phyloP scores from a whole-genome alignment of 2,113 vertebrate species.

The Phrynocephalus versicolor region DNA sequence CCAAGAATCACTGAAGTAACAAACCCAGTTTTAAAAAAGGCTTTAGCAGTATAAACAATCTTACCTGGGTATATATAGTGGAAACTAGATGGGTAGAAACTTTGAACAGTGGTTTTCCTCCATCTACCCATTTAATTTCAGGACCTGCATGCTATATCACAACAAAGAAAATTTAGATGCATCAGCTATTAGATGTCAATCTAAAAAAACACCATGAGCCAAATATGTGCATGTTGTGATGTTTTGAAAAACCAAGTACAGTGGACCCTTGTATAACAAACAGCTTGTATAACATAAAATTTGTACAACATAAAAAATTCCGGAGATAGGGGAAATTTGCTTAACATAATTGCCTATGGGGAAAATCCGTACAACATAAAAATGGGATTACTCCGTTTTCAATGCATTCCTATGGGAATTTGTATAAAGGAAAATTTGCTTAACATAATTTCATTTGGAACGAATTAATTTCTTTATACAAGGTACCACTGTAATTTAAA shows the following conservation, averaged over 20 bases:
- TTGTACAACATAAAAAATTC: too few relatives aligned
- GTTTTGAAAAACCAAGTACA: not conserved
- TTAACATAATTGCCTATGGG: too few relatives aligned
- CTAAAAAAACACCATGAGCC: not conserved
- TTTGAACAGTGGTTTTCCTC: conserved; percentile 90
- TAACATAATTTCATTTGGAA: too few relatives aligned
- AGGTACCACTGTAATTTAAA: not conserved
- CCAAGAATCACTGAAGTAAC: not conserved
- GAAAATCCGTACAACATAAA: too few relatives aligned
- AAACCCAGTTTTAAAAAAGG: not conserved
- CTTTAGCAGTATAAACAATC: not conserved
- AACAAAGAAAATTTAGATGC: conserved; percentile 35
- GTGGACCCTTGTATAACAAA: too few relatives aligned
- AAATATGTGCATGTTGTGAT: conserved; percentile 1
- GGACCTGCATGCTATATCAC: conserved; percentile 85
- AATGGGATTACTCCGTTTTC: too few relatives aligned
- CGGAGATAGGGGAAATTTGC: too few relatives aligned
- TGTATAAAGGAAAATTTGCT: too few relatives aligned
- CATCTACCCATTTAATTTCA: conserved; percentile 98
- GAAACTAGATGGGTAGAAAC: conserved; percentile 94
- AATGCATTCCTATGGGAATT: too few relatives aligned
- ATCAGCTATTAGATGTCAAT: not conserved
- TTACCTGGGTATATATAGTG: conserved; percentile 95
- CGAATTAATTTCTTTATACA: too few relatives aligned
- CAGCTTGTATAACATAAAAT: too few relatives aligned